These are phyloP conservation scores for Bradypodion ventrale DNA, from an alignment of 2,797 vertebrate genomes.

Conservation along the genomic window DNA sequence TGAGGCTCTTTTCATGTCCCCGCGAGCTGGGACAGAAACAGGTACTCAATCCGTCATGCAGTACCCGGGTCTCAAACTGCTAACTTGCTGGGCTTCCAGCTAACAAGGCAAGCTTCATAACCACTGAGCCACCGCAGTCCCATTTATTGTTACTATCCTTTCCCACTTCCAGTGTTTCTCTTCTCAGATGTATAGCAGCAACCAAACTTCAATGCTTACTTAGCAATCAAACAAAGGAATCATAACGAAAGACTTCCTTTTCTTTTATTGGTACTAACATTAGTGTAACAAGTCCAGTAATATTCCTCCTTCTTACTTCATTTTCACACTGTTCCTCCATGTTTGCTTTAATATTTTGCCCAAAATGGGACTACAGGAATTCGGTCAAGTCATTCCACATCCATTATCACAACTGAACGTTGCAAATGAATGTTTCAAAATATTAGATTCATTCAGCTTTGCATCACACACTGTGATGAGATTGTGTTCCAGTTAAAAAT, in stretches of 20 bases:
- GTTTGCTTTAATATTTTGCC: conserved; percentile 7
- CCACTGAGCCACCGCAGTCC: too few species aligned
- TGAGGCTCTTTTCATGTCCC: too few species aligned
- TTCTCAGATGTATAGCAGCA: conserved; percentile 28
- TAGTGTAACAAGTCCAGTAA: conserved; percentile 17
- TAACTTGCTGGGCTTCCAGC: too few species aligned
- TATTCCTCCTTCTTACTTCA: conserved; percentile 9
- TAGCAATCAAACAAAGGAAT: conserved; percentile 33
- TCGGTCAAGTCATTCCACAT: conserved; percentile 25
- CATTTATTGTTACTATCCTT: too few species aligned
- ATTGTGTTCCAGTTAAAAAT: conserved; percentile 22
- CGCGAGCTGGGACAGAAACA: too few species aligned
- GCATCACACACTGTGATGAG: background rate
- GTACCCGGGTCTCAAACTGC: too few species aligned
- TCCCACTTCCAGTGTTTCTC: background rate
- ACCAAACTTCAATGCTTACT: background rate
- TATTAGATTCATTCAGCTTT: conserved; percentile 8
- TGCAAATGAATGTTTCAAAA: background rate
- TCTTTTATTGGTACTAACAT: conserved; percentile 32
- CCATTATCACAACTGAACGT: background rate
- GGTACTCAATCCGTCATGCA: too few species aligned
- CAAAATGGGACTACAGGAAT: background rate
- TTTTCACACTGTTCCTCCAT: conserved; percentile 4
- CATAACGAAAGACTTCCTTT: conserved; percentile 31
- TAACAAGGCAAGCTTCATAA: too few species aligned